phyloP scores from a whole-genome alignment of 2,113 vertebrate species.

The Pavo muticus region DNA sequence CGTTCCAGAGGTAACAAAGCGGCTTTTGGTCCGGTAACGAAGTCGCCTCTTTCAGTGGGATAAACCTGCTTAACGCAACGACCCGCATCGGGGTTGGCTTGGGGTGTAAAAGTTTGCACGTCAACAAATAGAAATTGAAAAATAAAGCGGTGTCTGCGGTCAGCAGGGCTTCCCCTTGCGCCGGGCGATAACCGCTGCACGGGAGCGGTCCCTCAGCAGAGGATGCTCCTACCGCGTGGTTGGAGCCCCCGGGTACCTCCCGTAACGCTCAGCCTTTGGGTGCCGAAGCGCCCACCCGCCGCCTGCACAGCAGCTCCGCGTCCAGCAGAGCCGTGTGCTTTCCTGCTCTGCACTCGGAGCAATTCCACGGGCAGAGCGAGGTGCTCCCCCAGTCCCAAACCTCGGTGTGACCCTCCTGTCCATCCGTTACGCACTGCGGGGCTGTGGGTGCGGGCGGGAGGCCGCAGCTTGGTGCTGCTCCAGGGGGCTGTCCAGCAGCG shows the following conservation, averaged over 20 bases:
- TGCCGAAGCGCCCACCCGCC: accelerated
- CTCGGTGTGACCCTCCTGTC: no score
- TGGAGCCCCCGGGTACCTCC: background rate
- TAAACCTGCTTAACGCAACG: background rate
- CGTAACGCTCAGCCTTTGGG: background rate
- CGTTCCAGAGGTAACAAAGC: background rate
- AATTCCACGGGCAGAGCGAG: background rate
- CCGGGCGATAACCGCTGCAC: background rate
- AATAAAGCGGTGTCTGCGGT: background rate
- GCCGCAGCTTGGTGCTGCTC: constrained; percentile 61
- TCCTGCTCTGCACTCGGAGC: background rate
- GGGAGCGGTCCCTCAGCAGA: background rate
- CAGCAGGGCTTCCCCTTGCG: background rate
- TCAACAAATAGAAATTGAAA: background rate
- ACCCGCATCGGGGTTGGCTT: background rate
- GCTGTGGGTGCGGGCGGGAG: background rate
- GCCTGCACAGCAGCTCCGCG: accelerated
- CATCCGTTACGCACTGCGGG: background rate
- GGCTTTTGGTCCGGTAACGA: background rate
- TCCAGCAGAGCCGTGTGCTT: background rate
- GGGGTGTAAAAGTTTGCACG: background rate
- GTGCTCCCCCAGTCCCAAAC: background rate
- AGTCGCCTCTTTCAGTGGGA: background rate
- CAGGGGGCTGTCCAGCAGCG: constrained; percentile 73
- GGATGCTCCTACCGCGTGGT: background rate